phyloP scores from a whole-genome alignment of 2,888 invertebrate species.

The Thyatira batis region DNA sequence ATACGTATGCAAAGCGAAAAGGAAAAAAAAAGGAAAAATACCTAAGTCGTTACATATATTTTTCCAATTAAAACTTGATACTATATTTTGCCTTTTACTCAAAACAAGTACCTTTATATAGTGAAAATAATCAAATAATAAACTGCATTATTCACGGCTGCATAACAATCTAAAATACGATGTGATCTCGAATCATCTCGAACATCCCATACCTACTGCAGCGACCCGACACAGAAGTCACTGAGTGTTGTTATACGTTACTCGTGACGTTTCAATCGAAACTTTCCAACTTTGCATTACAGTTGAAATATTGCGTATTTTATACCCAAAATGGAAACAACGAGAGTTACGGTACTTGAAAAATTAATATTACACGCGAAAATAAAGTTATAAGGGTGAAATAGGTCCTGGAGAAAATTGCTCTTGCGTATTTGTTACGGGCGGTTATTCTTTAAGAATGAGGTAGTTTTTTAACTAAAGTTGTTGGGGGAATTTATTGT shows the following conservation, averaged over 20 bases:
- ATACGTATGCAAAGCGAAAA: too few species aligned
- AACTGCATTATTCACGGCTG: background rate
- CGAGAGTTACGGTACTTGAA: background rate
- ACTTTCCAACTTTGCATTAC: conserved; percentile 36
- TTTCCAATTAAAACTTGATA: too few species aligned
- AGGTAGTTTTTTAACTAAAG: background rate
- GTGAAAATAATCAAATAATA: background rate
- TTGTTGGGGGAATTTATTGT: too few species aligned
- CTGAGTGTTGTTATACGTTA: conserved; percentile 44
- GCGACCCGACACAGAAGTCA: conserved; percentile 1
- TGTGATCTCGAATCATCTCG: background rate
- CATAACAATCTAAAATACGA: background rate
- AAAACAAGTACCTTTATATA: too few species aligned
- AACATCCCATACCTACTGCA: background rate
- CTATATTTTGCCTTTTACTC: too few species aligned
- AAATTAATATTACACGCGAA: background rate
- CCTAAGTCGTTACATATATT: too few species aligned
- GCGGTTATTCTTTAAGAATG: background rate
- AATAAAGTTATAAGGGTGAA: background rate
- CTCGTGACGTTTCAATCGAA: conserved; percentile 53
- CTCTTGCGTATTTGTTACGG: background rate
- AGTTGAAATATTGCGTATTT: conserved; percentile 4
- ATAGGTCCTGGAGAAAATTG: background rate
- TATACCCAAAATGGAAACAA: background rate
- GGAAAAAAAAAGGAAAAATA: too few species aligned